These are phyloP conservation scores for Calliopsis andreniformis DNA, from an alignment of 1,140 invertebrate species.

Conservation along the genomic window DNA sequence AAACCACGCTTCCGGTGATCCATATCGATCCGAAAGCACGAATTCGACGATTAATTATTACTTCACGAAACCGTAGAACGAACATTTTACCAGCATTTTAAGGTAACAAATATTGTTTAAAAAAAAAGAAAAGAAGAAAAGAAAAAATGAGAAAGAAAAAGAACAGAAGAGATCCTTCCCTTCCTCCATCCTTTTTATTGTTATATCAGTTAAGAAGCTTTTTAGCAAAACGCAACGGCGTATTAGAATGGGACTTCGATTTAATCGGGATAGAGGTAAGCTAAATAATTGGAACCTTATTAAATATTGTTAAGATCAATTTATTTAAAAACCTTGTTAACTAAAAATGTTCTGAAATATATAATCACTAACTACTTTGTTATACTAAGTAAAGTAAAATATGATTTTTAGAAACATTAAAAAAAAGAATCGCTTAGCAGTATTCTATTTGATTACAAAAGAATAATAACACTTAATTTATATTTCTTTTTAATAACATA, in stretches of 20 bases:
- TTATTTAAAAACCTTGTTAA: no score
- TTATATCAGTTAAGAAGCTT: background rate
- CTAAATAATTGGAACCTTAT: background rate
- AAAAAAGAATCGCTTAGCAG: no score
- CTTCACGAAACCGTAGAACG: conserved; percentile 2
- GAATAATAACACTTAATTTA: no score
- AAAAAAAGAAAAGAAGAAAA: background rate
- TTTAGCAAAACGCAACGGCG: background rate
- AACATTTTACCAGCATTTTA: conserved; percentile 26
- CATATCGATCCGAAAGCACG: conserved; percentile 23
- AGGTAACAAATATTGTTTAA: conserved; percentile 17
- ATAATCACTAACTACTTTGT: background rate
- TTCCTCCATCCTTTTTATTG: conserved; percentile 5
- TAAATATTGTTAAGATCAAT: background rate
- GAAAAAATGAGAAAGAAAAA: background rate
- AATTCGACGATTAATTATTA: conserved; percentile 6
- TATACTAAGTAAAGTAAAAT: background rate
- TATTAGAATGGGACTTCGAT: conserved; percentile 4
- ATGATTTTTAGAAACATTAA: background rate
- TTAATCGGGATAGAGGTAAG: conserved; percentile 3
- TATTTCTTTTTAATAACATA: no score
- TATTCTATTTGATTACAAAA: no score
- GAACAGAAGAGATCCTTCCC: conserved; percentile 3
- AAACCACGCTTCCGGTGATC: conserved; percentile 14
- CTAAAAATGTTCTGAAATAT: background rate